These are phyloP conservation scores for Cercopithecus petaurista DNA, from an alignment of 2,797 vertebrate species.

Conservation along the genomic window DNA sequence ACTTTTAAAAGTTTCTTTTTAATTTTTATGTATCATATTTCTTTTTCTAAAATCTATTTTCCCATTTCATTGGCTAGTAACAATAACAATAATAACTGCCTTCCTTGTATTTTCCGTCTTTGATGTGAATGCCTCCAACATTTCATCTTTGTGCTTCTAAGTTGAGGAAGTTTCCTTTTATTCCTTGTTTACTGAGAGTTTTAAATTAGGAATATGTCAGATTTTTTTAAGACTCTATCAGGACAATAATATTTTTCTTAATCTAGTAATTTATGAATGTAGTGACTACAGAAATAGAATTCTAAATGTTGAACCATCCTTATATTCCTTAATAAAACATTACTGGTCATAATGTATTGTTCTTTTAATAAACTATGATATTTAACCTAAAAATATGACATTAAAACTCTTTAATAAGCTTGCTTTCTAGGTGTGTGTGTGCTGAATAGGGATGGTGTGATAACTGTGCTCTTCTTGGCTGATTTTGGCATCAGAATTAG, in stretches of 20 bases:
- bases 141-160: not conserved
- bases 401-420: not conserved
- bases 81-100: not conserved
- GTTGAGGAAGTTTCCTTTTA: not conserved
- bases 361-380: not conserved
- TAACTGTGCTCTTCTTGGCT: not conserved
- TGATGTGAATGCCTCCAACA: not conserved
- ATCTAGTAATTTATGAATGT: not conserved
- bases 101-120: not conserved
- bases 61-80: not conserved
- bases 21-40: not conserved
- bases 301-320: not conserved
- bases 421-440: not conserved
- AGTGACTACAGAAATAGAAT: not conserved
- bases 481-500: not conserved
- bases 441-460: not conserved
- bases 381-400: not conserved
- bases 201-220: not conserved
- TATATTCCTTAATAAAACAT: not conserved
- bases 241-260: not conserved
- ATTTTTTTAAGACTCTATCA: not conserved
- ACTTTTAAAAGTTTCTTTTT: not conserved
- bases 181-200: not conserved
- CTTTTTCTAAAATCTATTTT: not conserved
- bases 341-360: not conserved